These are phyloP conservation scores for Sarcophaga rosellei DNA, from an alignment of 2,888 invertebrate species.

Conservation along the genomic window DNA sequence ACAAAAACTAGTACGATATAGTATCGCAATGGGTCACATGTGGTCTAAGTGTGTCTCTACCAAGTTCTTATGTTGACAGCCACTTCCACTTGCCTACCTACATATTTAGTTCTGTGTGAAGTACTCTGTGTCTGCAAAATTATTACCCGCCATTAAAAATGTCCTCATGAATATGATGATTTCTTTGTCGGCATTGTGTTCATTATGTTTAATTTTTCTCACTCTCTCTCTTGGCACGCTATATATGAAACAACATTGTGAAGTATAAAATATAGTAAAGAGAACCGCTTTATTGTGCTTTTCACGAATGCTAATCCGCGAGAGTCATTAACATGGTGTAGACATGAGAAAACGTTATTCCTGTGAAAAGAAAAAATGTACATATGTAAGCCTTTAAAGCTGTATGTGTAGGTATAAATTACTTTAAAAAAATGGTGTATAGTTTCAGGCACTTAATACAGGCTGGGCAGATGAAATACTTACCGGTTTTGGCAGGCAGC, in stretches of 20 bases:
- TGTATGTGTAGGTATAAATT: too few relatives aligned
- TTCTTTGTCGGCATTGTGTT: not conserved
- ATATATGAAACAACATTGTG: conserved; percentile 14
- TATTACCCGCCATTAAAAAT: not conserved
- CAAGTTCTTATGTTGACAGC: too few relatives aligned
- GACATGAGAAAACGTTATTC: too few relatives aligned
- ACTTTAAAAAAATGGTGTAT: not conserved
- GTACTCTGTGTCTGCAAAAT: not conserved
- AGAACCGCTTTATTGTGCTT: too few relatives aligned
- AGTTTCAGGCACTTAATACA: not conserved
- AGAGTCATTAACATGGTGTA: not conserved
- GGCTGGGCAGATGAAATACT: not conserved
- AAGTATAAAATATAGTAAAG: conserved; percentile 4
- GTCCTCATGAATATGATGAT: not conserved
- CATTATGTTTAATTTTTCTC: conserved; percentile 21
- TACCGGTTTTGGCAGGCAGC: conserved; percentile 12
- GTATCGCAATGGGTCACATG: too few relatives aligned
- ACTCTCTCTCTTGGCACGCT: conserved; percentile 23
- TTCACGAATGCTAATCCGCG: not conserved
- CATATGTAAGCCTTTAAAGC: not conserved
- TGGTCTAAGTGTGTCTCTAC: too few relatives aligned
- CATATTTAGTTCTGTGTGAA: not conserved
- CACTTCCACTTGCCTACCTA: too few relatives aligned
- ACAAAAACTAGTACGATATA: too few relatives aligned
- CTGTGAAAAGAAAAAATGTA: not conserved